phyloP scores from a whole-genome alignment of 2,113 vertebrate genomes.

The Mesoclemmys tuberculata region DNA sequence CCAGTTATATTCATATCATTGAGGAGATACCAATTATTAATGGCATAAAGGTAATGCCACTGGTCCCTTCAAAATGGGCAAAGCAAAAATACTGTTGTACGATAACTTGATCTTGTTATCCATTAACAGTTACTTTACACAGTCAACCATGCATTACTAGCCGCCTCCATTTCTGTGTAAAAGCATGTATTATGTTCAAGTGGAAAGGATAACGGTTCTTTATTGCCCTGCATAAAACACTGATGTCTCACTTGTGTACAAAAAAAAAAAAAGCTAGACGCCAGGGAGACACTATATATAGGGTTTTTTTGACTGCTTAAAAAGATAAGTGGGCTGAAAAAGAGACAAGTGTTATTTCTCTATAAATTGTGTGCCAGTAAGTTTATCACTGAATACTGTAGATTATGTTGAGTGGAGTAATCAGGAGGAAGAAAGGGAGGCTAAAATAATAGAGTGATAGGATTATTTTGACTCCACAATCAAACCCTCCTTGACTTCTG shows the following conservation, averaged over 20 bases:
- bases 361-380: slow-evolving; percentile 76
- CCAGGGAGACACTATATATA: slow-evolving; percentile 76
- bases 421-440: slow-evolving; percentile 81
- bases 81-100: not conserved
- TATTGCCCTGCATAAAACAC: slow-evolving; percentile 27
- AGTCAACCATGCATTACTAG: not conserved
- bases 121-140: not conserved
- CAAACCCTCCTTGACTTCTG: slow-evolving; percentile 75
- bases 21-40: not conserved
- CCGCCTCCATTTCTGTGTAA: not conserved
- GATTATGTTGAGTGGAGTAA: slow-evolving; percentile 76
- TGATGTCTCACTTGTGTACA: not conserved
- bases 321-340: slow-evolving; percentile 77
- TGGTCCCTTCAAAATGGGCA: not conserved
- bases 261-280: slow-evolving; percentile 43
- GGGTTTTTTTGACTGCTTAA: slow-evolving; percentile 69
- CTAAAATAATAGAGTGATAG: slow-evolving; percentile 80
- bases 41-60: not conserved
- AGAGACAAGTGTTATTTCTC: slow-evolving; percentile 77
- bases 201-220: slow-evolving; percentile 22
- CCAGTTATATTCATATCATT: not conserved
- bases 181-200: slow-evolving; percentile 31
- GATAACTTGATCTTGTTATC: not conserved
- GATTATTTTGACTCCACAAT: slow-evolving; percentile 76
- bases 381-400: slow-evolving; percentile 76